Base-by-base conservation (phyloP, 2,888 invertebrate species). In the Zygogramma bicolorata region DNA sequence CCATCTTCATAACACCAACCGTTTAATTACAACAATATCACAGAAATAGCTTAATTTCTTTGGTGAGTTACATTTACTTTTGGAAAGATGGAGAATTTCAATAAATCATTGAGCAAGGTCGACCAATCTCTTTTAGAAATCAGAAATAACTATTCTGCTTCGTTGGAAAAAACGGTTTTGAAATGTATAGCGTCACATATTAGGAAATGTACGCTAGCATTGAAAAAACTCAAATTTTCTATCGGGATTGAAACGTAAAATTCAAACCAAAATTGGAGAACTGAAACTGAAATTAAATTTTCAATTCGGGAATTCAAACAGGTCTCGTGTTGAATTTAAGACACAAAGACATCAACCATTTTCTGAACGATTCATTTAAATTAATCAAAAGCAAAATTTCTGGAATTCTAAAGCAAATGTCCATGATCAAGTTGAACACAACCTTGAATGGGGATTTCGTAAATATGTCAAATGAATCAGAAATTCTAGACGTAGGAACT, bases 401-500 rank as follows among this genome's bases (percentile, higher is more conserved):
- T 0, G 60, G 27, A 42, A 40, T 46, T 29, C 29, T 60, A n/a
- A 58, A 38, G 13, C 15, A 59, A 25, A 4, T 60, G 10, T 40
- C 68, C 18, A 68, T 60, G 69, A 15, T 69, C 6, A 62, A 69
- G 27, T 3, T 29, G 7, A 29, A 29, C 7, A 31, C 57, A n/a
- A 68, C 34, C 25, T 25, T 18, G 13, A 42, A 15, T 42, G 65
- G 31, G 5, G 61, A 65, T 6, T 65, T 65, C 29, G 29, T 70
- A 13, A 66, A 65, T 65, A 40, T 59, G 10, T 60, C 53, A 60
- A 31, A 46, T 7, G 38, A 63, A 27, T 7, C 10, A 25, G 53
- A 65, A 40, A 22, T 71, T 27, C 22, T 66, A 18, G 71, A 71
- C 53, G 20, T 7, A 69, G 3, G 49, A 40, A n/a, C n/a, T n/a